A percentile compares a stretch with the other conserved stretches of the same genome.
Evolutionary conservation across 2,797 vertebrate species (phyloP).

Genomic region (Acridotheres tristis): DNA sequence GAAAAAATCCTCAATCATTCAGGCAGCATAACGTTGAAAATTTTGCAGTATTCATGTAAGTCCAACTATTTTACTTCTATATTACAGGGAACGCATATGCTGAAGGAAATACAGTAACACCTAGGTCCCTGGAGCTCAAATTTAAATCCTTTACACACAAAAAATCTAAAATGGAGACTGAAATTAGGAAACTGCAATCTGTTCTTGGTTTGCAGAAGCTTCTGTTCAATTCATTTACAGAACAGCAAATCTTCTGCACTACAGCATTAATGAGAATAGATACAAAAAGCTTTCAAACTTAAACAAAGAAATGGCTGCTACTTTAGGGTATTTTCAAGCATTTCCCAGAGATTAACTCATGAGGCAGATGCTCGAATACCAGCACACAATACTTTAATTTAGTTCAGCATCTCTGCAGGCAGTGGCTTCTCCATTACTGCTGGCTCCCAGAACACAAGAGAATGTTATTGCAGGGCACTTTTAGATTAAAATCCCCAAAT

Average conservation of each 20-base stretch:
- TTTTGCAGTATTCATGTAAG: neutral
- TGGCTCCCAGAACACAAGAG: conserved; percentile 34
- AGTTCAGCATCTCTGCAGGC: conserved; percentile 65
- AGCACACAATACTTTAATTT: conserved; percentile 61
- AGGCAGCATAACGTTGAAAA: neutral
- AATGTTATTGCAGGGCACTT: conserved; percentile 42
- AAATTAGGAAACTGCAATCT: conserved; percentile 43
- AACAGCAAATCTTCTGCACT: conserved; percentile 8
- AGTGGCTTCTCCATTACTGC: conserved; percentile 35
- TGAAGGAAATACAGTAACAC: conserved; percentile 5
- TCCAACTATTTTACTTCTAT: neutral
- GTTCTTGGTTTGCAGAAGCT: conserved; percentile 30
- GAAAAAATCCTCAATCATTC: neutral
- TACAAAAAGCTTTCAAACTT: conserved; percentile 59
- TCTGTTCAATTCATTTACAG: conserved; percentile 58
- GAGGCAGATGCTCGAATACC: conserved; percentile 49
- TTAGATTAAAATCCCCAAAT: conserved; percentile 60
- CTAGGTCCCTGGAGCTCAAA: neutral
- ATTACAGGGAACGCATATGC: neutral
- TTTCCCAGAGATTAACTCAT: conserved; percentile 34
- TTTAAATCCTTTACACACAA: conserved; percentile 16
- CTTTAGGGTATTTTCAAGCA: conserved; percentile 55
- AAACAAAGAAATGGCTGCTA: conserved; percentile 59
- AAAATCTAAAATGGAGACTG: conserved; percentile 14
- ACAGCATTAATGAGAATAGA: conserved; percentile 47